phyloP scores from a whole-genome alignment of 2,888 invertebrate species.

The Crocallis elinguaria region DNA sequence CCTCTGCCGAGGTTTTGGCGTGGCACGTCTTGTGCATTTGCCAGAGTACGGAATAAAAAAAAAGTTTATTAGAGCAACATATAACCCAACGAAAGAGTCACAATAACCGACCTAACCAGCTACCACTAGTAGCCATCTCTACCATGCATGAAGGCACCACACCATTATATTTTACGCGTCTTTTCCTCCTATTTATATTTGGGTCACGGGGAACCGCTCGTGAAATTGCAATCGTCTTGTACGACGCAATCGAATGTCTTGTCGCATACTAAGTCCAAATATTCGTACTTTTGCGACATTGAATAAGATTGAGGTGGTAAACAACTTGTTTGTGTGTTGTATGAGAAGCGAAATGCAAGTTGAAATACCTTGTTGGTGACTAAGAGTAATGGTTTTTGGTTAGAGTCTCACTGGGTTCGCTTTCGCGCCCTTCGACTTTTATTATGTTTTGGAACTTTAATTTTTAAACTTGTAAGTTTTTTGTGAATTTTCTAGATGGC shows the following conservation, averaged over 20 bases:
- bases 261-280: conserved; percentile 46
- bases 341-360: conserved; percentile 19
- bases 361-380: conserved; percentile 12
- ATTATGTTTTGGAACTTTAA: not conserved
- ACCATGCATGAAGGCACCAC: not conserved
- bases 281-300: conserved; percentile 39
- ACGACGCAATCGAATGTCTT: conserved; percentile 42
- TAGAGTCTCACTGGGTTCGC: conserved; percentile 32
- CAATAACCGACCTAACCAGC: too few species aligned
- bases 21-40: too few species aligned
- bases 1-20: too few species aligned
- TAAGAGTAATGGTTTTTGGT: conserved; percentile 13
- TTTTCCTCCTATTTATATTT: conserved; percentile 51
- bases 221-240: conserved; percentile 39
- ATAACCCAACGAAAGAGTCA: too few species aligned
- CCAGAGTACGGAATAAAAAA: too few species aligned
- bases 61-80: too few species aligned
- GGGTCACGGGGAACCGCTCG: conserved; percentile 52
- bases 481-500: too few species aligned
- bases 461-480: not conserved
- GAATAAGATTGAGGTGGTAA: conserved; percentile 33
- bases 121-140: too few species aligned
- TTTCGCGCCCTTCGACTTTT: conserved; percentile 19
- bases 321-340: conserved; percentile 24
- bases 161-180: conserved; percentile 28